Percentiles rank a stretch among this genome's conserved stretches.
Conservation (phyloP, 1,140 invertebrate genomes). For the Plodia interpunctella region DNA sequence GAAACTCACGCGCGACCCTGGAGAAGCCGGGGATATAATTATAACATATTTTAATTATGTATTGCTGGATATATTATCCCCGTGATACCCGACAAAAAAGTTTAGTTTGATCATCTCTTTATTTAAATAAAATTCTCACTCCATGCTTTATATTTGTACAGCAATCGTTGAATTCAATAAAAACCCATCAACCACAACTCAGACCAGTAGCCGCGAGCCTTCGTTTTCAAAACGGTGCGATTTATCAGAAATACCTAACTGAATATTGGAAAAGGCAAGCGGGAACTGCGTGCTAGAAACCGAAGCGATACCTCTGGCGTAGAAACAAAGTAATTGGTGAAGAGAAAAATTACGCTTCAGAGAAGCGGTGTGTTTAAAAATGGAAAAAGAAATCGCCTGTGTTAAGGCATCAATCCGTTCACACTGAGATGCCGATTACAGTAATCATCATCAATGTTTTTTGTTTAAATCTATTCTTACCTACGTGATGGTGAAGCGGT, state of each 20-base stretch:
- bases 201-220: not conserved
- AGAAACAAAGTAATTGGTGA: constrained; percentile 50
- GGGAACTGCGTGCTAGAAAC: constrained; percentile 23
- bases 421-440: not conserved
- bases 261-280: constrained; percentile 30
- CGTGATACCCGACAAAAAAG: too few relatives aligned
- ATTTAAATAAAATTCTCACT: too few relatives aligned
- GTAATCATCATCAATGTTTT: too few relatives aligned
- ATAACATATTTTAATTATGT: too few relatives aligned
- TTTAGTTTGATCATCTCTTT: too few relatives aligned
- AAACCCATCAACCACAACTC: not conserved
- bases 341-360: constrained; percentile 43
- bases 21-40: too few relatives aligned
- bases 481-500: too few relatives aligned
- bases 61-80: too few relatives aligned
- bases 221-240: constrained; percentile 8
- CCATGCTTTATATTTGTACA: too few relatives aligned
- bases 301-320: constrained; percentile 33
- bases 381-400: constrained; percentile 31
- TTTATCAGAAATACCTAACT: constrained; percentile 18
- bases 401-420: not conserved
- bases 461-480: too few relatives aligned
- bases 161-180: too few relatives aligned
- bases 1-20: too few relatives aligned
- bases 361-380: constrained; percentile 39